A percentile compares a stretch with the other conserved stretches of the same genome.
Evolutionary conservation across 2,888 invertebrate species (phyloP).

Genomic region (Megamerina dolium): DNA sequence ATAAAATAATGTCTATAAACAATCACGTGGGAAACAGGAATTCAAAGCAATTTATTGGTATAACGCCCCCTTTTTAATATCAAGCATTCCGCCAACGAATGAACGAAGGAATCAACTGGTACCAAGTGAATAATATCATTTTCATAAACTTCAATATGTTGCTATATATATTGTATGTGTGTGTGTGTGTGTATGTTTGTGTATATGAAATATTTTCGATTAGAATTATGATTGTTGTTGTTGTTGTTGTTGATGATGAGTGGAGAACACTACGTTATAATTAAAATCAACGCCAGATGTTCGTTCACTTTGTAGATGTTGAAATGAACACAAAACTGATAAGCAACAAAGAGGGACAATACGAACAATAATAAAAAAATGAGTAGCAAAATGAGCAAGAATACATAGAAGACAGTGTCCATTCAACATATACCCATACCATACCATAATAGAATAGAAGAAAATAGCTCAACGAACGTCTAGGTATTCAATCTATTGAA

Average conservation of each 20-base stretch:
- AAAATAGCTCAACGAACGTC: no score
- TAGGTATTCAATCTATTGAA: no score
- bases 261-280: slow-evolving; percentile 19
- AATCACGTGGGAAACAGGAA: slow-evolving; percentile 15
- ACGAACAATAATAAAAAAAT: no score
- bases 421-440: no score
- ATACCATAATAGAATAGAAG: no score
- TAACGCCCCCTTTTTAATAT: slow-evolving; percentile 15
- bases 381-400: background rate
- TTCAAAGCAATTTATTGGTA: slow-evolving; percentile 18
- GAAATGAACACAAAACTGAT: slow-evolving; percentile 9
- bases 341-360: no score
- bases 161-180: slow-evolving; percentile 2
- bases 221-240: no score
- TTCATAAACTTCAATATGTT: slow-evolving; percentile 1
- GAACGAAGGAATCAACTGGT: no score
- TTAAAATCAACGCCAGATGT: slow-evolving; percentile 24
- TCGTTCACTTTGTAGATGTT: slow-evolving; percentile 10
- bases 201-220: background rate
- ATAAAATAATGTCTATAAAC: no score
- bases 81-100: background rate
- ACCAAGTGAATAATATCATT: no score
- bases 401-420: no score
- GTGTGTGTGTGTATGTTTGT: slow-evolving; percentile 2
- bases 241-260: slow-evolving; percentile 12